Percentiles rank a stretch among this genome's conserved stretches.
These are phyloP conservation scores for Plotosus lineatus DNA, from an alignment of 2,113 vertebrate species.

Conservation along the genomic window DNA sequence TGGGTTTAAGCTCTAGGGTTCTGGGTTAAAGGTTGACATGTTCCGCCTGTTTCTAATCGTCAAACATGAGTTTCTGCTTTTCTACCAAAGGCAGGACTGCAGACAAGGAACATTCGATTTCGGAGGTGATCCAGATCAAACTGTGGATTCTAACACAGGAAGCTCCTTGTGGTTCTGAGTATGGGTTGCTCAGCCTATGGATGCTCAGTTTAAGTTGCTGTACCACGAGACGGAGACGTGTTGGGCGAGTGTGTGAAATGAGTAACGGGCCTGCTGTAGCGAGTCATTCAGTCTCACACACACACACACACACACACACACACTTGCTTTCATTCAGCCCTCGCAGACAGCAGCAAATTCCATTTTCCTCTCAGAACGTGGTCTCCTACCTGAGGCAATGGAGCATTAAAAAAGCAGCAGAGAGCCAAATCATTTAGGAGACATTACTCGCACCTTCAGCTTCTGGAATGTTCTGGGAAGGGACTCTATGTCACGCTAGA, in stretches of 20 bases:
- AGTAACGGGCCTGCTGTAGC: neutral
- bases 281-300: constrained; percentile 30
- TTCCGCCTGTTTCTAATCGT: too few relatives aligned
- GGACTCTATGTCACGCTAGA: constrained; percentile 33
- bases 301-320: too few relatives aligned
- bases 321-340: constrained; percentile 42
- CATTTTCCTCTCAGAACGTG: constrained; percentile 61
- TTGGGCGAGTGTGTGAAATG: constrained; percentile 24
- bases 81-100: too few relatives aligned
- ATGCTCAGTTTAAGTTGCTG: constrained; percentile 18
- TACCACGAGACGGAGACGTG: constrained; percentile 10
- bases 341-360: constrained; percentile 56
- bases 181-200: constrained; percentile 1
- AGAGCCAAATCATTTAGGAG: constrained; percentile 56
- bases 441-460: constrained; percentile 46
- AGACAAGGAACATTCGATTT: too few relatives aligned
- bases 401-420: constrained; percentile 47
- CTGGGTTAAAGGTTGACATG: too few relatives aligned
- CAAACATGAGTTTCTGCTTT: too few relatives aligned
- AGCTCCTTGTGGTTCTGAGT: neutral
- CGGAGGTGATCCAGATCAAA: too few relatives aligned
- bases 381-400: constrained; percentile 58
- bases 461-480: constrained; percentile 47
- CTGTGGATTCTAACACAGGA: too few relatives aligned
- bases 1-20: too few relatives aligned